Percentiles rank a stretch among this genome's conserved stretches.
phyloP scores from a whole-genome alignment of 2,113 vertebrate genomes.

The Grammomys dolichurus region DNA sequence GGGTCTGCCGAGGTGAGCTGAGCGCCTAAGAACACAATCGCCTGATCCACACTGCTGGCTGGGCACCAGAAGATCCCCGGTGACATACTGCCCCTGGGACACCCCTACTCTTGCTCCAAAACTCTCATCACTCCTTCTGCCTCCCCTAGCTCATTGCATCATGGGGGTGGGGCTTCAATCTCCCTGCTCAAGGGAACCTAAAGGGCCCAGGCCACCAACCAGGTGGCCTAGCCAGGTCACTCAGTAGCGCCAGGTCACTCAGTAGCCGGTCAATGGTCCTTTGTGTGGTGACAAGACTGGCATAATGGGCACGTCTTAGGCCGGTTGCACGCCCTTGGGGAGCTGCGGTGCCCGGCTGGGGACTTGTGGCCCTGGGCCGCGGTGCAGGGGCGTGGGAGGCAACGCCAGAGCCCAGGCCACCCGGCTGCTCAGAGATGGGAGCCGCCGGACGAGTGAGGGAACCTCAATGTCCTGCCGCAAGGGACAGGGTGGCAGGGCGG shows the following conservation, averaged over 20 bases:
- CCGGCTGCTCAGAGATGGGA: not conserved
- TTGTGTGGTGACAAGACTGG: not conserved
- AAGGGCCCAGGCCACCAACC: not conserved
- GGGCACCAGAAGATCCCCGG: not conserved
- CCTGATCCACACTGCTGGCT: not conserved
- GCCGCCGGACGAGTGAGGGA: not conserved
- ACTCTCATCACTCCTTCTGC: not conserved
- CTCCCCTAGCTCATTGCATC: not conserved
- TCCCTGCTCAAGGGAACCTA: not conserved
- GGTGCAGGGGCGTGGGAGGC: not conserved
- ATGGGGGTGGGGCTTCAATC: not conserved
- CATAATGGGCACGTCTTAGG: not conserved
- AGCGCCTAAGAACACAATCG: not conserved
- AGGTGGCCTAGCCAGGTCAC: not conserved
- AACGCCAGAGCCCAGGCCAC: not conserved
- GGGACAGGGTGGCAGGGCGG: not conserved
- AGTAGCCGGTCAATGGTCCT: not conserved
- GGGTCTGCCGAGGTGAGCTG: not conserved
- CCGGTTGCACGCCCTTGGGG: not conserved
- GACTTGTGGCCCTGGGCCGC: not conserved
- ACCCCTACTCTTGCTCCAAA: not conserved
- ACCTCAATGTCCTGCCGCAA: not conserved
- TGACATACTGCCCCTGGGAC: not conserved
- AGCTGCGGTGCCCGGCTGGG: not conserved
- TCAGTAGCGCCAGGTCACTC: not conserved